A percentile compares a stretch with the other conserved stretches of the same genome.
phyloP scores from a whole-genome alignment of 2,113 vertebrate species.

The Poecile atricapillus region DNA sequence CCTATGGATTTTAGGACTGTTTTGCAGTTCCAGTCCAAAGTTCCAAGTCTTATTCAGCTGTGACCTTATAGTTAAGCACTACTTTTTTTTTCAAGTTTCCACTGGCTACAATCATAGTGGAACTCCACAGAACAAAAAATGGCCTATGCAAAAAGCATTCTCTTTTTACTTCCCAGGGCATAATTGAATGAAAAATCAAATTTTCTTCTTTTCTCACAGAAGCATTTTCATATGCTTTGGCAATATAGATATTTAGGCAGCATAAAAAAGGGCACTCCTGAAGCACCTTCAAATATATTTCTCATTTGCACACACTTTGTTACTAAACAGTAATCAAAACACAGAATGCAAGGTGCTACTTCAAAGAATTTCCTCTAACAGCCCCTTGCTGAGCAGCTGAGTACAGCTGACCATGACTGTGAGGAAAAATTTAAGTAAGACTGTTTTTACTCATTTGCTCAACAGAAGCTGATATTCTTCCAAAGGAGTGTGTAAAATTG shows the following conservation, averaged over 20 bases:
- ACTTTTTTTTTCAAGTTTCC: not conserved
- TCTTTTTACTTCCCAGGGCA: not conserved
- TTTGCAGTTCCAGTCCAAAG: not conserved
- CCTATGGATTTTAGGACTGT: not conserved
- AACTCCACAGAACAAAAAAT: not conserved
- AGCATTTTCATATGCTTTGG: not conserved
- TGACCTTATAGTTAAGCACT: not conserved
- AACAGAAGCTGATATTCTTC: not conserved
- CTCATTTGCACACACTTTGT: not conserved
- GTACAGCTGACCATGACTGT: not conserved
- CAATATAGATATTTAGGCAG: not conserved
- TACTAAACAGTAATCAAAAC: not conserved
- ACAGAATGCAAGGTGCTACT: not conserved
- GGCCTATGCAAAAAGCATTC: not conserved
- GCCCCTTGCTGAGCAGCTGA: not conserved
- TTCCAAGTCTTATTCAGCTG: not conserved
- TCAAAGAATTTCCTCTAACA: not conserved
- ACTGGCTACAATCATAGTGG: not conserved
- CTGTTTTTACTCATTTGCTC: not conserved
- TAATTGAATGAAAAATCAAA: not conserved
- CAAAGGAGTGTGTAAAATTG: not conserved
- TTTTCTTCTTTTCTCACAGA: not conserved
- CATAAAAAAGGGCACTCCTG: not conserved
- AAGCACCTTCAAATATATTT: not conserved
- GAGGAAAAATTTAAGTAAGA: not conserved